Base-by-base conservation (phyloP, 2,113 vertebrate genomes). In the Gymnarchus niloticus region DNA sequence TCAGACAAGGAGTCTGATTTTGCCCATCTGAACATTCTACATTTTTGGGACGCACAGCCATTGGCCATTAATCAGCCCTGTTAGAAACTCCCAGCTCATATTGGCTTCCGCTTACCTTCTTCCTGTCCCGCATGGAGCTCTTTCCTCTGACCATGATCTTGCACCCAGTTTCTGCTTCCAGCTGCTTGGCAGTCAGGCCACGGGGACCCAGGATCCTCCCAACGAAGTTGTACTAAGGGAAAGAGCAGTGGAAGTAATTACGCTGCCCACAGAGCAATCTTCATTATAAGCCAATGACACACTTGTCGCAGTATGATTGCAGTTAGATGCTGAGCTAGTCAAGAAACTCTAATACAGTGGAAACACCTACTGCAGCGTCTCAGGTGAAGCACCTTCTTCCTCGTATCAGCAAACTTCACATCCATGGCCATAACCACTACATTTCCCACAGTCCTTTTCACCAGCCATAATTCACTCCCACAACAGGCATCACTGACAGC, bases 81-180 rank as follows among this genome's bases (percentile, higher is more conserved):
- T 14, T 33, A 37, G 12, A 10, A 41, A 69, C 6, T 14, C 12
- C 61, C 12, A 1, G 10, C 61, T 33, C 28, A n/a, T 19, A 25
- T 69, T 19, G 33, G 33, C 33, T 17, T 41, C 14, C 25, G 2
- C 92, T 92, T 91, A 96, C 95, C 95, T 96, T 96, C 91, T 96
- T 96, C 87, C 92, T 94, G 93, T 96, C 95, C 88, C 95, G 93
- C 95, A 96, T 96, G 89, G 95, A 96, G 90, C 95, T 95, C 87
- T 95, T 95, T 80, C 95, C 95, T 91, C 95, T 91, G 87, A 96
- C 95, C 95, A 96, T 96, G 89, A 96, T 96, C 92, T 96, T 96
- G 90, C 95, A 95, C 89, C 95, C 95, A 3, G 95, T 96, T 85
- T 96, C 95, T 85, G 95, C 94, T 90, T 96, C 95, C 92, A 96